phyloP scores from a whole-genome alignment of 2,888 invertebrate species.

The Thereva unica region DNA sequence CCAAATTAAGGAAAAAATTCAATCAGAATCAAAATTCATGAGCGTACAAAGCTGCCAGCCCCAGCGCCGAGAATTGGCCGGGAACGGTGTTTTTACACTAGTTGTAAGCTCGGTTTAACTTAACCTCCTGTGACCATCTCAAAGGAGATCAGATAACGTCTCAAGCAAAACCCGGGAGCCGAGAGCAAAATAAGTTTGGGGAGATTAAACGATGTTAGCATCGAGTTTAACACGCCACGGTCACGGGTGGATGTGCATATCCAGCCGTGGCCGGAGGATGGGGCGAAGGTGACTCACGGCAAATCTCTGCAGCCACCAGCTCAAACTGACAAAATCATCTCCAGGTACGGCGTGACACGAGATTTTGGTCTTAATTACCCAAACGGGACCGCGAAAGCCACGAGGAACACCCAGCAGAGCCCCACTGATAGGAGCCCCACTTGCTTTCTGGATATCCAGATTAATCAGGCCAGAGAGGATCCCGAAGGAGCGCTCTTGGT shows the following conservation, averaged over 20 bases:
- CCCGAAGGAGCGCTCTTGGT: slow-evolving; percentile 18
- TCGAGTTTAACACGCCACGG: slow-evolving; percentile 33
- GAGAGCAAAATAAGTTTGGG: slow-evolving; percentile 24
- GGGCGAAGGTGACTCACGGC: slow-evolving; percentile 1
- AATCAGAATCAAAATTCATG: too few species aligned
- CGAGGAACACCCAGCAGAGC: slow-evolving; percentile 28
- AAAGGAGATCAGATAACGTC: slow-evolving; percentile 29
- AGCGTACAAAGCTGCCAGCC: too few species aligned
- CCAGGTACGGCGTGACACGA: slow-evolving; percentile 45
- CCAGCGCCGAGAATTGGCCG: too few species aligned
- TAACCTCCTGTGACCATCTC: slow-evolving; percentile 26
- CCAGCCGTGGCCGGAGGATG: slow-evolving; percentile 7
- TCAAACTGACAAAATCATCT: slow-evolving; percentile 39
- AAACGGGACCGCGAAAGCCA: slow-evolving; percentile 36
- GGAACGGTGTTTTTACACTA: too few species aligned
- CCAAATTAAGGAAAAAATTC: too few species aligned
- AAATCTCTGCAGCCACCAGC: slow-evolving; percentile 25
- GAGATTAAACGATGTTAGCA: slow-evolving; percentile 27
- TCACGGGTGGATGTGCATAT: not conserved
- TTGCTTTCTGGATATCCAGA: slow-evolving; percentile 29
- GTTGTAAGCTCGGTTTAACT: not conserved
- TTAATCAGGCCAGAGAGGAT: slow-evolving; percentile 36
- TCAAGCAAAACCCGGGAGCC: slow-evolving; percentile 14
- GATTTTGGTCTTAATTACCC: slow-evolving; percentile 49
- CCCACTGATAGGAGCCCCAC: slow-evolving; percentile 25